These are phyloP conservation scores for Cerceris ruficornis DNA, from an alignment of 2,888 invertebrate genomes.

Conservation along the genomic window DNA sequence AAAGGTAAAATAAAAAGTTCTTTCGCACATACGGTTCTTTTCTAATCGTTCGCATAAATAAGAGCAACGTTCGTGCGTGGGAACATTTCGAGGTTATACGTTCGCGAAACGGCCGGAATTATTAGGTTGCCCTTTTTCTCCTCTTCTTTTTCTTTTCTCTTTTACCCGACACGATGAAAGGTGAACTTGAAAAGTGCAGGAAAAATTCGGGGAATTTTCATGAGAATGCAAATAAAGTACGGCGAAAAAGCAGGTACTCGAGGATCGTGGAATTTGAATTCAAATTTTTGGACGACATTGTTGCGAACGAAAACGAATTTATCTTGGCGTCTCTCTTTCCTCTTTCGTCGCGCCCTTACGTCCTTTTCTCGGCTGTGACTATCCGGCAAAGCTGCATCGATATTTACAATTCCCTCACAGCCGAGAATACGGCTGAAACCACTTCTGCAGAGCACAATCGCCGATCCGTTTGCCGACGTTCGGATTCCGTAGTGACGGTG, in stretches of 20 bases:
- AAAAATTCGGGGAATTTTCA: not conserved
- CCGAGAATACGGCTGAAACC: constrained; percentile 31
- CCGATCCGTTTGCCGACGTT: constrained; percentile 50
- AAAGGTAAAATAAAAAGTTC: not conserved
- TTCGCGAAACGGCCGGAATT: no score
- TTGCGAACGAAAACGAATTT: constrained; percentile 43
- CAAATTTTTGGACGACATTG: constrained; percentile 40
- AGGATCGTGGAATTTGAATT: constrained; percentile 46
- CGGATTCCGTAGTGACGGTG: constrained; percentile 34
- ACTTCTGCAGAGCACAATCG: constrained; percentile 52
- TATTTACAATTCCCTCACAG: constrained; percentile 44
- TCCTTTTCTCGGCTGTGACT: not conserved
- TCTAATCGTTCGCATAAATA: no score
- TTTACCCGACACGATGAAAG: not conserved
- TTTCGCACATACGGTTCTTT: not conserved
- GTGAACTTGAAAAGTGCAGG: not conserved
- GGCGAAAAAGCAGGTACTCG: not conserved
- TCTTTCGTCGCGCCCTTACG: not conserved
- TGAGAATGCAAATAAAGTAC: not conserved
- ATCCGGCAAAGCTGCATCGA: constrained; percentile 33
- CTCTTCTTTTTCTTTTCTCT: not conserved
- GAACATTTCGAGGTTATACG: no score
- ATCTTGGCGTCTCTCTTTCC: constrained; percentile 9
- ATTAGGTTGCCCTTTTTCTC: no score
- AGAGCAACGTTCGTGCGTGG: no score